phyloP scores from a whole-genome alignment of 2,888 invertebrate genomes.

The Dynastes maya region DNA sequence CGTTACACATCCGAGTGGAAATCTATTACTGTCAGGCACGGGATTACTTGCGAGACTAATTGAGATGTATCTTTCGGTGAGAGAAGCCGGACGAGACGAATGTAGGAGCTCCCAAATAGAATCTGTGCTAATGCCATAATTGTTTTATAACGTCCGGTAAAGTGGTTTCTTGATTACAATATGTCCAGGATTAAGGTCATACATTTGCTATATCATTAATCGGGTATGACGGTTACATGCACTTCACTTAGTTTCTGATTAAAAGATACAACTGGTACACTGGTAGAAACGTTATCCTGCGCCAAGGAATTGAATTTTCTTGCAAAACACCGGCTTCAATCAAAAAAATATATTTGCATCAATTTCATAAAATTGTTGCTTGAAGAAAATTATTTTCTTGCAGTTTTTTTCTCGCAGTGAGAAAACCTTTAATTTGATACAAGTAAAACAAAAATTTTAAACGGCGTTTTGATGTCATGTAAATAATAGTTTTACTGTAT shows the following conservation, averaged over 20 bases:
- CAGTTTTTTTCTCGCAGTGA: too few species aligned
- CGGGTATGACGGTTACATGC: too few species aligned
- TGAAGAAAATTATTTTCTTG: too few species aligned
- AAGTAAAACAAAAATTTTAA: too few species aligned
- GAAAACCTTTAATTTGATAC: too few species aligned
- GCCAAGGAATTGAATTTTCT: too few species aligned
- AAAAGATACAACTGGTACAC: not conserved
- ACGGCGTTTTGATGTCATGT: too few species aligned
- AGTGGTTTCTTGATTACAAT: not conserved
- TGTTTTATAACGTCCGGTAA: constrained; percentile 26
- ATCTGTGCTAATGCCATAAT: constrained; percentile 22
- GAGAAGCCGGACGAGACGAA: not conserved
- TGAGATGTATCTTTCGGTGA: constrained; percentile 19
- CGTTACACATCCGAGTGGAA: constrained; percentile 20
- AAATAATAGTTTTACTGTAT: too few species aligned
- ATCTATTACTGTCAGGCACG: constrained; percentile 20
- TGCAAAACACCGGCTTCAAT: too few species aligned
- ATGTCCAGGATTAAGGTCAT: not conserved
- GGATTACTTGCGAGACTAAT: constrained; percentile 30
- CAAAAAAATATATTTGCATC: too few species aligned
- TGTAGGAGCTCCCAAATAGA: constrained; percentile 1
- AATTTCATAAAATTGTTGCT: too few species aligned
- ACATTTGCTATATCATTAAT: not conserved
- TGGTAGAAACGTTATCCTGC: too few species aligned
- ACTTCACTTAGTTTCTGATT: not conserved